Evolutionary conservation across 1,140 invertebrate genomes (phyloP).

Genomic region (Sminthurides bifidus): DNA sequence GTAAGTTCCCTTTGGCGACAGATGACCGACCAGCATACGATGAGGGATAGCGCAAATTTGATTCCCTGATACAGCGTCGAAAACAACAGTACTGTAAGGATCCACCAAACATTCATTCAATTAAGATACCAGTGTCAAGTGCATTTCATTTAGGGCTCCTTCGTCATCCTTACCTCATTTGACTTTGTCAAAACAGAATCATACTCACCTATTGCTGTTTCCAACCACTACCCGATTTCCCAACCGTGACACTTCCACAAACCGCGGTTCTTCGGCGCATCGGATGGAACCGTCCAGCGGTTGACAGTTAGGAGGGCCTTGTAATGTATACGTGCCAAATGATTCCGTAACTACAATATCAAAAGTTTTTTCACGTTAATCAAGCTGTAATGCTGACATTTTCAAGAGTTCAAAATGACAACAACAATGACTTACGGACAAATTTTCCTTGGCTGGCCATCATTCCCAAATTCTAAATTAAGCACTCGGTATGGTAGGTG

Average conservation of each 20-base stretch:
- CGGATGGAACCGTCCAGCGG: slow-evolving; percentile 18
- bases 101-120: background rate
- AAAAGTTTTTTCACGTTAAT: background rate
- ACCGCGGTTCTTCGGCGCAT: slow-evolving; percentile 19
- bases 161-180: background rate
- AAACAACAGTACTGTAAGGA: slow-evolving; percentile 21
- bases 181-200: background rate
- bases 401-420: background rate
- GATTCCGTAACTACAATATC: slow-evolving; percentile 24
- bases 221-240: slow-evolving; percentile 20
- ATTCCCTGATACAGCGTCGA: slow-evolving; percentile 15
- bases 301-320: slow-evolving; percentile 19
- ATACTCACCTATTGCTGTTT: slow-evolving; percentile 19
- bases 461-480: no score
- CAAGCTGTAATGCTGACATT: background rate
- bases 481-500: no score
- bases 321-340: slow-evolving; percentile 19
- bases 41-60: slow-evolving; percentile 7
- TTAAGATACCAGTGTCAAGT: background rate
- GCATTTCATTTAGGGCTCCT: background rate
- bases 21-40: slow-evolving; percentile 17
- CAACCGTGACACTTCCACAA: slow-evolving; percentile 14
- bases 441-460: slow-evolving; percentile 14
- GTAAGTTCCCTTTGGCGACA: slow-evolving; percentile 16
- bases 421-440: slow-evolving; percentile 10